phyloP scores from a whole-genome alignment of 2,888 invertebrate genomes.

The Parthenolecanium corni region DNA sequence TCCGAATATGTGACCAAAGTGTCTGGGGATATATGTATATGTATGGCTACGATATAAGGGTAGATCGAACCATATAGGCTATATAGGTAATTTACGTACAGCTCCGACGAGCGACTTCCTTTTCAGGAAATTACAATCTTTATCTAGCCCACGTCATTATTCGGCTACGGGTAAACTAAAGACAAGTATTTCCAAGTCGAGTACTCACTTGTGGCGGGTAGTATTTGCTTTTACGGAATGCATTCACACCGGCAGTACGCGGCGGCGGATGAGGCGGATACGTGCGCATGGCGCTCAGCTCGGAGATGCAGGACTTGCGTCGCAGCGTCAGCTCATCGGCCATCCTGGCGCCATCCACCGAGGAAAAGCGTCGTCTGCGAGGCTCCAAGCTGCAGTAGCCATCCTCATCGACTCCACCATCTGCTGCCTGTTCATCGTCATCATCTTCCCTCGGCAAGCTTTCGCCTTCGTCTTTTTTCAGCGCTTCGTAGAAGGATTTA shows the following conservation, averaged over 20 bases:
- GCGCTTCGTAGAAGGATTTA: conserved; percentile 19
- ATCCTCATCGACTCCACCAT: conserved; percentile 2
- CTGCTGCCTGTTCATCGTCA: too few relatives aligned
- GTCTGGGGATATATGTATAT: too few relatives aligned
- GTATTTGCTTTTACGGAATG: conserved; percentile 30
- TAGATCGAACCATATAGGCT: too few relatives aligned
- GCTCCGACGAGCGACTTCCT: too few relatives aligned
- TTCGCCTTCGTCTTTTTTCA: background rate
- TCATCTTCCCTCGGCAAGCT: too few relatives aligned
- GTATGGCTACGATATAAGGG: too few relatives aligned
- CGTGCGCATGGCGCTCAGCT: conserved; percentile 6
- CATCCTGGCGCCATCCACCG: background rate
- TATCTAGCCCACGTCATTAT: too few relatives aligned
- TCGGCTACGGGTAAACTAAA: too few relatives aligned
- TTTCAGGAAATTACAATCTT: too few relatives aligned
- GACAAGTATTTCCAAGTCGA: too few relatives aligned
- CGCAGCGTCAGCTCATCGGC: background rate
- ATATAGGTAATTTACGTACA: too few relatives aligned
- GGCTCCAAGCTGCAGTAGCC: conserved; percentile 18
- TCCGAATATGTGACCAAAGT: too few relatives aligned
- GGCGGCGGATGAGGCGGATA: conserved; percentile 29
- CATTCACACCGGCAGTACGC: conserved; percentile 29
- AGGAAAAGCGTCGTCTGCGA: background rate
- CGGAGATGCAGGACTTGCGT: conserved; percentile 1
- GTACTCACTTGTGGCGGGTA: conserved; percentile 13